Conservation (phyloP, 2,797 vertebrate species). For the Gobio occitaniae region DNA sequence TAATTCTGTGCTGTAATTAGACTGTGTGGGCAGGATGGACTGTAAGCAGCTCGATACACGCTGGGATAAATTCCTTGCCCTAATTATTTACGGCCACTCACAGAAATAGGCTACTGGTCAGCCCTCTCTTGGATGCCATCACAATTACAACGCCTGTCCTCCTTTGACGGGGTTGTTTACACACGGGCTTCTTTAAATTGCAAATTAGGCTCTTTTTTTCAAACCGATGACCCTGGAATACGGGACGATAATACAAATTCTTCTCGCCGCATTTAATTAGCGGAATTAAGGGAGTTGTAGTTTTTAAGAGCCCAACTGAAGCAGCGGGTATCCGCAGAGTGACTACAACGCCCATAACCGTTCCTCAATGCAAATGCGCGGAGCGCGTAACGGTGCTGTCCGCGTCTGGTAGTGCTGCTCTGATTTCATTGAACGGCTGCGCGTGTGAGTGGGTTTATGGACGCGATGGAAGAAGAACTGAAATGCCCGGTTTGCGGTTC, state of each 20-base stretch:
- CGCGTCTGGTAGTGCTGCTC: slow-evolving; percentile 74
- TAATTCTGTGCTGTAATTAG: slow-evolving; percentile 28
- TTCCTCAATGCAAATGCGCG: slow-evolving; percentile 70
- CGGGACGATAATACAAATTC: slow-evolving; percentile 42
- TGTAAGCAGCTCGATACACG: neutral
- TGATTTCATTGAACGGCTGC: slow-evolving; percentile 58
- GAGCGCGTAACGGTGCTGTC: slow-evolving; percentile 72
- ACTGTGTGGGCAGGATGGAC: slow-evolving; percentile 16
- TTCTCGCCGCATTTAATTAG: slow-evolving; percentile 19
- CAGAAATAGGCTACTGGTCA: neutral
- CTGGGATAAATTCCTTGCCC: slow-evolving; percentile 8
- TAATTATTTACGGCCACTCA: slow-evolving; percentile 7
- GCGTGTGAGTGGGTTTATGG: slow-evolving; percentile 55
- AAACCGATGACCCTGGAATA: neutral
- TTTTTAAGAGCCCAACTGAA: slow-evolving; percentile 21
- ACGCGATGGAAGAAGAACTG: slow-evolving; percentile 95
- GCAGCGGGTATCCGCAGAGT: neutral
- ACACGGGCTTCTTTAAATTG: slow-evolving; percentile 45
- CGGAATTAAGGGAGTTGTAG: slow-evolving; percentile 60
- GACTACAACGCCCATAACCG: slow-evolving; percentile 56
- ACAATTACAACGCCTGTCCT: slow-evolving; percentile 13
- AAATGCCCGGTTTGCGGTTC: slow-evolving; percentile 97
- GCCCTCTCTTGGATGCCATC: slow-evolving; percentile 3
- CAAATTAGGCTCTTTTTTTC: slow-evolving; percentile 31
- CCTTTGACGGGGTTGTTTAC: slow-evolving; percentile 14